These are phyloP conservation scores for Petrocephalus zakoni DNA, from an alignment of 2,113 vertebrate genomes.

Conservation along the genomic window DNA sequence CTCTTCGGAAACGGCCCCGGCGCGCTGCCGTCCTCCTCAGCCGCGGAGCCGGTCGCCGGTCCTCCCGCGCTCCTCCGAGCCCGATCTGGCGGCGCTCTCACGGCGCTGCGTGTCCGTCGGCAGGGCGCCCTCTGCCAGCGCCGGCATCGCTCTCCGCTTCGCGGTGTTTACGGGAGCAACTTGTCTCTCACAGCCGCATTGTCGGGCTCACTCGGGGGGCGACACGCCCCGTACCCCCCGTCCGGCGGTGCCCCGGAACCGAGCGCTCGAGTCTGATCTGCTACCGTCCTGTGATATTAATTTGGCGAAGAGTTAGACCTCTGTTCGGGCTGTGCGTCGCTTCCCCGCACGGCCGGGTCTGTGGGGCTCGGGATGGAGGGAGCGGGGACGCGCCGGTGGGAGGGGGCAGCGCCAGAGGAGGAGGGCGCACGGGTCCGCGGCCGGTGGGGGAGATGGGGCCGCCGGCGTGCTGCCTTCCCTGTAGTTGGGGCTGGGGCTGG, in stretches of 20 bases:
- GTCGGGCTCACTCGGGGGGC: not conserved
- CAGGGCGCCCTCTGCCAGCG: conserved; percentile 20
- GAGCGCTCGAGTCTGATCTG: not conserved
- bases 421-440: not conserved
- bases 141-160: not conserved
- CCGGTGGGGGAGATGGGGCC: conserved; percentile 12
- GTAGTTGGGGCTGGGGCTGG: not conserved
- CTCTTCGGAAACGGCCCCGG: not conserved
- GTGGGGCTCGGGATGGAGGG: conserved; percentile 10
- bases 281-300: not conserved
- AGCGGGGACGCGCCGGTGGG: not conserved
- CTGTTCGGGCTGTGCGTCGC: not conserved
- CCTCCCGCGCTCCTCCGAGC: not conserved
- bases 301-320: not conserved
- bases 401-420: not conserved
- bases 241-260: not conserved
- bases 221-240: too few species aligned
- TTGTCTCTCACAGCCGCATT: not conserved
- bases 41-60: too few species aligned
- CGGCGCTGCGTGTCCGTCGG: conserved; percentile 17
- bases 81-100: not conserved
- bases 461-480: not conserved
- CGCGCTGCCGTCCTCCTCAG: not conserved
- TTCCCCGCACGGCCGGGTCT: not conserved
- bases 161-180: conserved; percentile 6